phyloP scores from a whole-genome alignment of 2,797 vertebrate species.

The Sorex maritimensis region DNA sequence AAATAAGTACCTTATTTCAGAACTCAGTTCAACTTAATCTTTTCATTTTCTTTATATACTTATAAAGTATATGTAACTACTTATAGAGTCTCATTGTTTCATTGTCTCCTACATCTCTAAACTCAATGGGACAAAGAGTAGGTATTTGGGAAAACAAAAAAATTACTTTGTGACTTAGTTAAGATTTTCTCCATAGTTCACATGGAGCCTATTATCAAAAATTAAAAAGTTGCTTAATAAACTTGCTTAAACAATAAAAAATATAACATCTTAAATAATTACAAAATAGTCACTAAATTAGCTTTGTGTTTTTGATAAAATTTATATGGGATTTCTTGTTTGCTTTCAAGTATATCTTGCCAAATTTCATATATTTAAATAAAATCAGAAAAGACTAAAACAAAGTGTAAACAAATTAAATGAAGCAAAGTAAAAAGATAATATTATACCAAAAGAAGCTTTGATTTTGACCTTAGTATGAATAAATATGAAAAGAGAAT shows the following conservation, averaged over 20 bases:
- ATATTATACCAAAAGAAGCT: background rate
- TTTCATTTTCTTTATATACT: background rate
- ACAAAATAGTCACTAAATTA: background rate
- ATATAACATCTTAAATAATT: background rate
- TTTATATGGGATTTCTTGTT: no score
- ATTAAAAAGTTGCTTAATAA: background rate
- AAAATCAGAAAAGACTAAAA: conserved; percentile 16
- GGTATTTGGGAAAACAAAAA: background rate
- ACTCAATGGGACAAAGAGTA: background rate
- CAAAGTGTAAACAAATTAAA: background rate
- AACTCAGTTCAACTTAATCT: background rate
- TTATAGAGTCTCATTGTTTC: background rate
- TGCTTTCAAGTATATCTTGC: background rate
- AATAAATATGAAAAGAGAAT: background rate
- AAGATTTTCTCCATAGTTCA: background rate
- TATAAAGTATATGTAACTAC: background rate
- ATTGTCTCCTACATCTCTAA: background rate
- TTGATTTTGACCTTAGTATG: background rate
- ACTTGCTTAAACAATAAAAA: background rate
- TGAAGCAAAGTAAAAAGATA: conserved; percentile 28
- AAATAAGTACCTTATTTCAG: background rate
- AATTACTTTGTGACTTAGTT: background rate
- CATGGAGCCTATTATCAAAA: background rate
- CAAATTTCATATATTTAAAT: conserved; percentile 24
- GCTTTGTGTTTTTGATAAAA: no score